These are phyloP conservation scores for Oopsacas minuta DNA, from an alignment of 37 sponge, comb jelly and placozoan genomes.

Conservation along the genomic window DNA sequence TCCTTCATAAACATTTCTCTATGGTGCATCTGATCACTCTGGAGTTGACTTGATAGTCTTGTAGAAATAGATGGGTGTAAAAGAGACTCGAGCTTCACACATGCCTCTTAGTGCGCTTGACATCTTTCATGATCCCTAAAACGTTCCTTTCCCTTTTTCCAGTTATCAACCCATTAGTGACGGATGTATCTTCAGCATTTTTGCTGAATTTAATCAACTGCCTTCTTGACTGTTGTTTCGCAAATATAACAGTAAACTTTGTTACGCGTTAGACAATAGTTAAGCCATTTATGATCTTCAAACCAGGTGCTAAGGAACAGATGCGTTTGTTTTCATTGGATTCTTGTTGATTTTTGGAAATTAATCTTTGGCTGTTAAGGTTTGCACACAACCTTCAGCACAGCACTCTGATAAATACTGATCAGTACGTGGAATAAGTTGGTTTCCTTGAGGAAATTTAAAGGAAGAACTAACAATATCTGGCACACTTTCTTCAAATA, in stretches of 20 bases:
- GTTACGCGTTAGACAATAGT: constrained; percentile 24
- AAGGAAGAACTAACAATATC: neutral
- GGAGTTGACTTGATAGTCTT: neutral
- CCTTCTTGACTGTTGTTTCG: neutral
- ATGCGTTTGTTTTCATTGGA: neutral
- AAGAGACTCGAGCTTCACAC: constrained; percentile 23
- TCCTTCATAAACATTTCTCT: constrained; percentile 31
- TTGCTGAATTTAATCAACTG: constrained; percentile 21
- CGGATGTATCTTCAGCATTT: constrained; percentile 23
- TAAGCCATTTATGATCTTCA: constrained; percentile 13
- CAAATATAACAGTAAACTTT: constrained; percentile 25
- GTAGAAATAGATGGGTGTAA: constrained; percentile 20
- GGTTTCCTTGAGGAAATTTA: neutral
- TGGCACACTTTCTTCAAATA: constrained; percentile 8
- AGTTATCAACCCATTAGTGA: constrained; percentile 31
- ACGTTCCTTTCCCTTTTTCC: constrained; percentile 30
- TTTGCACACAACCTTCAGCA: constrained; percentile 1
- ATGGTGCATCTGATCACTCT: constrained; percentile 6
- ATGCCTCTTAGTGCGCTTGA: constrained; percentile 25
- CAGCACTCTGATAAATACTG: constrained; percentile 30
- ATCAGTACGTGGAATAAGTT: neutral
- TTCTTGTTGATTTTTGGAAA: neutral
- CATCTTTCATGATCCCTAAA: constrained; percentile 24
- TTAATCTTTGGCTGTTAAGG: constrained; percentile 24
- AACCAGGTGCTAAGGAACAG: neutral